Conservation (phyloP, 2,797 vertebrate genomes). For the Etheostoma perlongum region DNA sequence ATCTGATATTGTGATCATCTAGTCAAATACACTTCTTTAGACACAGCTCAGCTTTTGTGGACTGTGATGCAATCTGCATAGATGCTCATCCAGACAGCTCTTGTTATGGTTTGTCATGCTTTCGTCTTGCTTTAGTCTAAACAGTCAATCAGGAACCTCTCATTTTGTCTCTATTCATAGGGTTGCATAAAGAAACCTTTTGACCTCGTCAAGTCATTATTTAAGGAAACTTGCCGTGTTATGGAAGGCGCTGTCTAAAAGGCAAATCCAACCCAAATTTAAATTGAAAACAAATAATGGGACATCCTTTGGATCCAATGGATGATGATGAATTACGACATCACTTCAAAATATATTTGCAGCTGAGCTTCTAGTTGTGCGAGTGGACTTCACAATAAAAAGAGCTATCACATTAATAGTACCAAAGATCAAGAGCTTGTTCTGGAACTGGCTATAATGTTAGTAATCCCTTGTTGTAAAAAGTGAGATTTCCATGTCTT, state of each 20-base stretch:
- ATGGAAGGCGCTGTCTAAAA: constrained; percentile 1
- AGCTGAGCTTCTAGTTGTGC: neutral
- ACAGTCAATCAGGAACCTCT: constrained; percentile 45
- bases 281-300: constrained; percentile 26
- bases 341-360: constrained; percentile 1
- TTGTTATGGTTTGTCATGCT: constrained; percentile 54
- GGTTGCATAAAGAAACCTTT: constrained; percentile 8
- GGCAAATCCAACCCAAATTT: neutral
- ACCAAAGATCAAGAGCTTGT: constrained; percentile 1
- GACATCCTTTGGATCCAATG: constrained; percentile 1
- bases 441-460: neutral
- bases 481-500: too few relatives aligned
- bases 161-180: constrained; percentile 49
- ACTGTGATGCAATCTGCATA: constrained; percentile 26
- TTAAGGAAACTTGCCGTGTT: constrained; percentile 2
- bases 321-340: neutral
- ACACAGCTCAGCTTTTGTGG: neutral
- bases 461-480: neutral
- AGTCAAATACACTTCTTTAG: constrained; percentile 31
- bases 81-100: constrained; percentile 47
- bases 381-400: neutral
- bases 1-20: constrained; percentile 21
- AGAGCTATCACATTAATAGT: neutral
- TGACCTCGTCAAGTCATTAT: constrained; percentile 21
- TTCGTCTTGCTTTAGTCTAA: constrained; percentile 39